Conservation (phyloP, 2,888 invertebrate genomes). For the Cremastinae sp. region DNA sequence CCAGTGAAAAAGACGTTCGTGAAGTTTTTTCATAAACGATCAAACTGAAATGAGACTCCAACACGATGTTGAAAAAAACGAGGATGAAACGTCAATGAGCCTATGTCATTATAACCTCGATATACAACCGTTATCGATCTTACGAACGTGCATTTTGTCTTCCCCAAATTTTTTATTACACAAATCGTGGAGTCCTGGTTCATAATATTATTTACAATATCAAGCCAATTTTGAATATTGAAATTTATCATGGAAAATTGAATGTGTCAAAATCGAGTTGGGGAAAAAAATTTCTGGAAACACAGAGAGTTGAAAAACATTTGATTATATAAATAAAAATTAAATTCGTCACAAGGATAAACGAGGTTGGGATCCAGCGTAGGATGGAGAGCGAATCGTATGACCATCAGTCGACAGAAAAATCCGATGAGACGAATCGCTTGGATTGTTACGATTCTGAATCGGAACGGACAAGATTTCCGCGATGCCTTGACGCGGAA, state of each 20-base stretch:
- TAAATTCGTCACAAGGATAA: constrained; percentile 15
- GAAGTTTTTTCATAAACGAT: constrained; percentile 14
- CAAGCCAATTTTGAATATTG: too few relatives aligned
- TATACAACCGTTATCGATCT: not conserved
- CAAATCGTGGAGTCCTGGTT: too few relatives aligned
- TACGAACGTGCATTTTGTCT: constrained; percentile 11
- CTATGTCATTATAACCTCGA: constrained; percentile 43
- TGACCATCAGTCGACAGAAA: constrained; percentile 30
- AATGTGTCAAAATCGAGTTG: not conserved
- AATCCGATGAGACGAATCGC: constrained; percentile 14
- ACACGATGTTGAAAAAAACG: constrained; percentile 27
- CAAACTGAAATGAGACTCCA: constrained; percentile 32
- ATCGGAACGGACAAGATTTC: too few relatives aligned
- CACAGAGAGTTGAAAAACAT: not conserved
- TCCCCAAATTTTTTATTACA: constrained; percentile 4
- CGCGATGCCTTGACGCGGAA: too few relatives aligned
- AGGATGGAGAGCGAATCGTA: constrained; percentile 67
- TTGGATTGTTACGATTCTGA: too few relatives aligned
- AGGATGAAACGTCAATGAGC: constrained; percentile 51
- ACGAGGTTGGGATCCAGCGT: constrained; percentile 46
- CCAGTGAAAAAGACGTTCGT: not conserved
- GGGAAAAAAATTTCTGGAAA: not conserved
- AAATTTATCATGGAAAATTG: too few relatives aligned
- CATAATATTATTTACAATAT: too few relatives aligned
- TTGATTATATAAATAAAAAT: not conserved